phyloP scores from a whole-genome alignment of 2,888 invertebrate genomes.

The Chrysomela aeneicollis region DNA sequence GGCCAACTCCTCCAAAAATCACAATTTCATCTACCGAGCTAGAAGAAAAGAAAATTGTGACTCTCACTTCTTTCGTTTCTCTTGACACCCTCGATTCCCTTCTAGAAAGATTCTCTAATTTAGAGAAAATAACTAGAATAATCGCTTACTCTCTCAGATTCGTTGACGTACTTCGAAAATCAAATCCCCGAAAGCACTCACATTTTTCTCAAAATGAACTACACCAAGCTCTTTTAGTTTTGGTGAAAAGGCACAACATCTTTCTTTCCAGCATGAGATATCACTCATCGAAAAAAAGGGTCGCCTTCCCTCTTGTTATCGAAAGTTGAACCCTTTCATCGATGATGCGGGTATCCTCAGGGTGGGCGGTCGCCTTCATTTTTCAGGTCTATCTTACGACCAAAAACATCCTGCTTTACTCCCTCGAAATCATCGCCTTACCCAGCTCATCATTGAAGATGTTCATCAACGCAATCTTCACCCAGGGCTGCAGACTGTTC shows the following conservation, averaged over 20 bases:
- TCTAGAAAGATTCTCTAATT: background rate
- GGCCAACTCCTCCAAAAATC: background rate
- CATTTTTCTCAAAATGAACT: background rate
- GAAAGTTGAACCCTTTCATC: background rate
- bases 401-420: slow-evolving; percentile 21
- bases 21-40: no score
- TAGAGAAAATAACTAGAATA: background rate
- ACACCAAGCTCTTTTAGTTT: background rate
- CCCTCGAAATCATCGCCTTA: slow-evolving; percentile 6
- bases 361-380: background rate
- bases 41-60: no score
- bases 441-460: slow-evolving; percentile 11
- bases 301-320: background rate
- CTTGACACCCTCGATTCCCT: background rate
- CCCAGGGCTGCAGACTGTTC: slow-evolving; percentile 10
- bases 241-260: background rate
- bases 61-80: slow-evolving; percentile 7
- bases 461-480: slow-evolving; percentile 20
- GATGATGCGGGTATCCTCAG: background rate
- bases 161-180: background rate
- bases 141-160: background rate
- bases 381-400: background rate
- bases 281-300: background rate
- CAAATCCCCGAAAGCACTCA: no score
- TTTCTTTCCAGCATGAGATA: background rate